Evolutionary conservation across 1,140 invertebrate species (phyloP), one percentile per base, ranked within the genome.

Genomic region (Macrosteles quadrilineatus): DNA sequence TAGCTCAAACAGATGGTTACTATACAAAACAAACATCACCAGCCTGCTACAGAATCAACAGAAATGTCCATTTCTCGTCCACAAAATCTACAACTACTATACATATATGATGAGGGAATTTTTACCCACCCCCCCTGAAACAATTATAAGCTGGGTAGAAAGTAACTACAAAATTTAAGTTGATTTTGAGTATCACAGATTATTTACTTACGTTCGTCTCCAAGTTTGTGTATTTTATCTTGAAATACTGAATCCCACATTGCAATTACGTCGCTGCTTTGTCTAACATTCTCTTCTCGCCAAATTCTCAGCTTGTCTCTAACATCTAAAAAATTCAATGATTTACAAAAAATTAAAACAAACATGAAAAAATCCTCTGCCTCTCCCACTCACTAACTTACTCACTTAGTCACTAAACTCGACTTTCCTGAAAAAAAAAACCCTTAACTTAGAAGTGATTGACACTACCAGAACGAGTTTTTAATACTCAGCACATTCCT

Each of bases 241-340:
- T 86, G 85, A n/a, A 98, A 79, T 43, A 90, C 83, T 3, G 85
- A 84, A 72, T 93, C 88, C 94, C 95, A 98, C 64, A 98, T 79
- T 72, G 93, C 87, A 0, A 98, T 84, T 0, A 98, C 88, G 77
- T 97, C 94, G 77, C 91, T 86, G 78, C 96, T 97, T 77, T 90
- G 88, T 45, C 98, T 84, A 57, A 91, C 89, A 77, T 96, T 96
- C 74, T 95, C 92, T 83, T 99, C 97, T 77, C 97, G 85, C 91
- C 96, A 97, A 75, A 88, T 88, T 73, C 93, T 85, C 62, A 99
- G 84, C 71, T 90, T 82, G 73, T 95, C 91, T 75, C 90, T 83
- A 53, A 90, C 91, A 76, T 95, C 96, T 98, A 77, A 21, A 76
- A 74, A 36, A n/a, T n/a, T n/a, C n/a, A n/a, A n/a, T n/a, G n/a